Conservation (phyloP, 1,140 invertebrate genomes). For the Drosophila pallidifrons region DNA sequence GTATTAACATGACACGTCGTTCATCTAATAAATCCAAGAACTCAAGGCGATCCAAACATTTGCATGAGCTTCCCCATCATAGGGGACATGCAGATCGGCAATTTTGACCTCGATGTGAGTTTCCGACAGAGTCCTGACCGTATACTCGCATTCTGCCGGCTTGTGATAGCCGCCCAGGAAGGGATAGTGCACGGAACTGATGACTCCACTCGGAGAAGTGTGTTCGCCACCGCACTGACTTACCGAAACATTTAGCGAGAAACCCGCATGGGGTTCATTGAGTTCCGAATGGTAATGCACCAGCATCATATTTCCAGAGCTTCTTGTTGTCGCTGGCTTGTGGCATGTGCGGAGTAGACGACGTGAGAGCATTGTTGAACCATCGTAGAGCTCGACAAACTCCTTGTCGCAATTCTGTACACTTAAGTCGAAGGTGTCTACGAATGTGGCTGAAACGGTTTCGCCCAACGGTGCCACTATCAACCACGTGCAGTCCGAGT, state of each 20-base stretch:
- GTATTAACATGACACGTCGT: conserved; percentile 11
- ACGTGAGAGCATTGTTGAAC: conserved; percentile 88
- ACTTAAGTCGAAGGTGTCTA: conserved; percentile 89
- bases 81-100: conserved; percentile 85
- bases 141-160: conserved; percentile 87
- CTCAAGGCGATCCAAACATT: conserved; percentile 56
- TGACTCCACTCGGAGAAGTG: conserved; percentile 47
- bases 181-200: conserved; percentile 88
- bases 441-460: conserved; percentile 90
- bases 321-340: conserved; percentile 86
- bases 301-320: conserved; percentile 87
- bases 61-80: conserved; percentile 3
- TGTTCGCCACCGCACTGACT: conserved; percentile 88
- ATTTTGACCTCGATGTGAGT: conserved; percentile 86
- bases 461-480: conserved; percentile 89
- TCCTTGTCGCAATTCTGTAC: conserved; percentile 87
- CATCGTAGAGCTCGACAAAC: conserved; percentile 92
- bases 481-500: conserved; percentile 93
- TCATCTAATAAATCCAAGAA: conserved; percentile 47
- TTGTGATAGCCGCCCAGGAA: conserved; percentile 84
- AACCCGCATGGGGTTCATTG: conserved; percentile 90
- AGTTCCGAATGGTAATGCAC: conserved; percentile 90
- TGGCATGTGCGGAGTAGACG: conserved; percentile 88
- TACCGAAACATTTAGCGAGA: conserved; percentile 90
- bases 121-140: conserved; percentile 85